Evolutionary conservation across 2,797 vertebrate species (phyloP).

Genomic region (Pangasius krempfi): DNA sequence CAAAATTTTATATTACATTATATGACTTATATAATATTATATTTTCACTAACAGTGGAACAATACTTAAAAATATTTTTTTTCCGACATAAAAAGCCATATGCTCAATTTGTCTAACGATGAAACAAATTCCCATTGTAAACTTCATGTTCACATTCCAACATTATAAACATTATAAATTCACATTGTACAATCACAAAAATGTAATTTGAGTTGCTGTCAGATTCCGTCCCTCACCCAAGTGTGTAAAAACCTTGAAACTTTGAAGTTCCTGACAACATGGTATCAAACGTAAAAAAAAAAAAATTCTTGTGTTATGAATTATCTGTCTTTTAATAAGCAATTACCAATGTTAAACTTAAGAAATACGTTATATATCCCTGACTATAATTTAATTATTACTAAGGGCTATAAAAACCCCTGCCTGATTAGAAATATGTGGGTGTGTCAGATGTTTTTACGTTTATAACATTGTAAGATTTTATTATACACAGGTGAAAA

Average conservation of each 20-base stretch:
- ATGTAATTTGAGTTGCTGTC: neutral
- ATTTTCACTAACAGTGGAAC: neutral
- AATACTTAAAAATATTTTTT: neutral
- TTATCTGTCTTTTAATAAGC: neutral
- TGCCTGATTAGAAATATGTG: neutral
- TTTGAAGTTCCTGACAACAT: neutral
- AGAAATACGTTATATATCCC: neutral
- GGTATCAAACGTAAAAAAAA: neutral
- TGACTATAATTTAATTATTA: neutral
- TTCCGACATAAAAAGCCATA: neutral
- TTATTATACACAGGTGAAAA: neutral
- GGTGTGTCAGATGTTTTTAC: neutral
- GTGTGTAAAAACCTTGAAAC: neutral
- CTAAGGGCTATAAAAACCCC: neutral
- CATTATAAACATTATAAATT: neutral
- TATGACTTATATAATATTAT: neutral
- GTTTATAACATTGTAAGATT: neutral
- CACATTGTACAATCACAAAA: neutral
- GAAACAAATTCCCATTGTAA: neutral
- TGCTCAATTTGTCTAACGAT: neutral
- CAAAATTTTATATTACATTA: neutral
- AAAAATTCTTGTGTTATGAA: neutral
- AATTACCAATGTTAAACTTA: neutral
- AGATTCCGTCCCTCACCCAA: neutral
- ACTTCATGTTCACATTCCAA: neutral